Evolutionary conservation across 2,888 invertebrate genomes (phyloP).

Genomic region (Isotomurus palustris): DNA sequence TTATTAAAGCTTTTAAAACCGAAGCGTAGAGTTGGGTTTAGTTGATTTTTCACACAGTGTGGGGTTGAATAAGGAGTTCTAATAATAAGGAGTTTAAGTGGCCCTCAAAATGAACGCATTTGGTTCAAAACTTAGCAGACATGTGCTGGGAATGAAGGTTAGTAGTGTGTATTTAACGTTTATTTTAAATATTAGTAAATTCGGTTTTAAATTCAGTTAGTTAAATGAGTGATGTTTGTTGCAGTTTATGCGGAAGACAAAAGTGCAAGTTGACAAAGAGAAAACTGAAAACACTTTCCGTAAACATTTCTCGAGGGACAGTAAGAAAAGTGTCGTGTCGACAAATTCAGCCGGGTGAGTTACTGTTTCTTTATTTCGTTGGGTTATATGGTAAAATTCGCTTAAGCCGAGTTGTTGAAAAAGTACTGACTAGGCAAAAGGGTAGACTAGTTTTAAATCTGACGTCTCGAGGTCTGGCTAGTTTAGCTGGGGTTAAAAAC

Average conservation of each 20-base stretch:
- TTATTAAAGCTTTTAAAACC: not conserved
- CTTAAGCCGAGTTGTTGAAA: too few species aligned
- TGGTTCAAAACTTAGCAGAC: slow-evolving; percentile 30
- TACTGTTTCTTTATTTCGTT: not conserved
- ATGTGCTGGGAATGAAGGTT: slow-evolving; percentile 41
- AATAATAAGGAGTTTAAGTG: too few species aligned
- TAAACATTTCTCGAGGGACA: slow-evolving; percentile 23
- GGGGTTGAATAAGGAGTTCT: not conserved
- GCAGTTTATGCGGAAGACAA: slow-evolving; percentile 43
- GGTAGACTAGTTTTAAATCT: too few species aligned
- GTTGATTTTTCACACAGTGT: not conserved
- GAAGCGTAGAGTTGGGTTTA: not conserved
- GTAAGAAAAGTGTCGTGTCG: not conserved
- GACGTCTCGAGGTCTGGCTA: too few species aligned
- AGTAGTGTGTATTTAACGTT: too few species aligned
- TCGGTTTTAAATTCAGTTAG: not conserved
- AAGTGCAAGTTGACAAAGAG: slow-evolving; percentile 30
- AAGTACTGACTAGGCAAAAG: too few species aligned
- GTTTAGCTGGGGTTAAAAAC: too few species aligned
- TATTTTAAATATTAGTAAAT: slow-evolving; percentile 2
- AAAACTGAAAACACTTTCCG: slow-evolving; percentile 32
- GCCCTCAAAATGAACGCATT: slow-evolving; percentile 28
- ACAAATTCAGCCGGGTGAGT: not conserved
- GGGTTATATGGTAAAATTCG: not conserved
- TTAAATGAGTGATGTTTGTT: not conserved